Evolutionary conservation across 2,888 invertebrate genomes (phyloP).

Genomic region (Drosophila sordidula): DNA sequence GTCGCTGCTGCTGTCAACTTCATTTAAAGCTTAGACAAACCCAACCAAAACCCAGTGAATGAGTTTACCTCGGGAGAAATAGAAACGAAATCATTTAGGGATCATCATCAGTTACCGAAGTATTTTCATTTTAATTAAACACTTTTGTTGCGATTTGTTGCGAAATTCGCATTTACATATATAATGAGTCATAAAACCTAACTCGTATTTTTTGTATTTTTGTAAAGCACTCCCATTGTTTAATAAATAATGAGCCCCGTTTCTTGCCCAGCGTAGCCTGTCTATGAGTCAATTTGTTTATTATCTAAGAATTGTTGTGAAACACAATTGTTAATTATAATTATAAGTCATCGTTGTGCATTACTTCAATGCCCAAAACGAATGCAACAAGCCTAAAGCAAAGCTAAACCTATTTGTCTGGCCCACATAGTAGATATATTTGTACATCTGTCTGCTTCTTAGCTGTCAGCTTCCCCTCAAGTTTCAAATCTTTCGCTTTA

Average conservation of each 20-base stretch:
- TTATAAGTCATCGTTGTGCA: conserved; percentile 11
- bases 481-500: conserved; percentile 32
- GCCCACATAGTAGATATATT: conserved; percentile 7
- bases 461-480: conserved; percentile 16
- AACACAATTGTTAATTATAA: conserved; percentile 26
- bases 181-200: conserved; percentile 22
- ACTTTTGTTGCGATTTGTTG: too few species aligned
- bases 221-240: conserved; percentile 31
- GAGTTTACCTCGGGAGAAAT: too few species aligned
- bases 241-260: conserved; percentile 4
- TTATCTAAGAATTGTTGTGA: conserved; percentile 26
- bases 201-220: background rate
- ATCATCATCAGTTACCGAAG: too few species aligned
- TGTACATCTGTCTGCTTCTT: background rate
- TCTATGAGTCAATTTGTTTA: conserved; percentile 32
- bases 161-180: conserved; percentile 14
- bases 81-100: background rate
- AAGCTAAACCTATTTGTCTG: conserved; percentile 25
- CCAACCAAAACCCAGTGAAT: background rate
- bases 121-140: too few species aligned
- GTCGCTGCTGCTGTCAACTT: background rate
- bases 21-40: background rate
- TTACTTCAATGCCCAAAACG: conserved; percentile 11
- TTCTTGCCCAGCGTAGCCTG: background rate
- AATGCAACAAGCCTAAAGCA: conserved; percentile 6